Evolutionary conservation across 2,113 vertebrate genomes (phyloP).

Genomic region (Crocuta crocuta): DNA sequence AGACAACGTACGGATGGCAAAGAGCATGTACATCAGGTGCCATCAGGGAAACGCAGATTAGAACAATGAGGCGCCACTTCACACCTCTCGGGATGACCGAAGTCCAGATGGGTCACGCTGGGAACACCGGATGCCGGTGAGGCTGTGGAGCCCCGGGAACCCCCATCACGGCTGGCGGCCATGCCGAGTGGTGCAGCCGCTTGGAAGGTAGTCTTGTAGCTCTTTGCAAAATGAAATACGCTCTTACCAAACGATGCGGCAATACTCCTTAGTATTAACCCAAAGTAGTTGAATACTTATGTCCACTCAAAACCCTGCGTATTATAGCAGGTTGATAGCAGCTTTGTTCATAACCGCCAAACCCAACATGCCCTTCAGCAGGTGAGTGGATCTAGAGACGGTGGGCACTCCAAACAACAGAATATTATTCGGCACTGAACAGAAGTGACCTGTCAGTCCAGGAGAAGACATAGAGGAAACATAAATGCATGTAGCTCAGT

Average conservation of each 20-base stretch:
- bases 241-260: neutral
- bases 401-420: neutral
- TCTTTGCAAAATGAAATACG: neutral
- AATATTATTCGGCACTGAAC: neutral
- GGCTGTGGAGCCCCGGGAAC: neutral
- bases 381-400: neutral
- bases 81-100: neutral
- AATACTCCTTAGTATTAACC: neutral
- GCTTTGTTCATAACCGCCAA: neutral
- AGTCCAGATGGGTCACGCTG: neutral
- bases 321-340: neutral
- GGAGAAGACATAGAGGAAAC: neutral
- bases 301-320: neutral
- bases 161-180: fast-evolving
- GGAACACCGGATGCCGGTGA: fast-evolving
- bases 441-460: neutral
- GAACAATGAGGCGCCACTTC: too few relatives aligned
- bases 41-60: too few relatives aligned
- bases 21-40: too few relatives aligned
- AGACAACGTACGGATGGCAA: neutral
- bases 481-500: too few relatives aligned
- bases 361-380: neutral
- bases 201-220: neutral
- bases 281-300: neutral
- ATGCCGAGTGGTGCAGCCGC: fast-evolving